phyloP scores from a whole-genome alignment of 2,888 invertebrate genomes.

The Coelinius sp. region DNA sequence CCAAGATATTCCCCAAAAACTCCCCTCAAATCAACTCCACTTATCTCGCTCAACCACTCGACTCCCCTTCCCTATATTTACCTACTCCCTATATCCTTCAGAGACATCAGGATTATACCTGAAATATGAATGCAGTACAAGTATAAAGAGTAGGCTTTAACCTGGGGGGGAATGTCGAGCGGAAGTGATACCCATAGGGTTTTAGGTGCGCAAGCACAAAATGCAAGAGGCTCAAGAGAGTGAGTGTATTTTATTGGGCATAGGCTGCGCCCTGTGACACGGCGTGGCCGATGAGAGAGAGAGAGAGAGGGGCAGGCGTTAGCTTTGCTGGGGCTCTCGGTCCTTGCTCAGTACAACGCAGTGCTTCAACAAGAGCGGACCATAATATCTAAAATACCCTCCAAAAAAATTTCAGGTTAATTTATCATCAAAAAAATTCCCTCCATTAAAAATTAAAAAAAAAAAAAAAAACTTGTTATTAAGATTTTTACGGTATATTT shows the following conservation, averaged over 20 bases:
- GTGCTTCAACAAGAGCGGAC: conserved; percentile 24
- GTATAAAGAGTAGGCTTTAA: neutral
- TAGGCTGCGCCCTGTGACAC: conserved; percentile 39
- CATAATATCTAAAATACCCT: neutral
- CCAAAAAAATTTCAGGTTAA: no score
- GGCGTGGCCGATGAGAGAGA: conserved; percentile 20
- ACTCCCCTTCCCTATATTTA: neutral
- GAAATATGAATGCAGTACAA: neutral
- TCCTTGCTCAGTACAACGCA: conserved; percentile 15
- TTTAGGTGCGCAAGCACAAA: conserved; percentile 33
- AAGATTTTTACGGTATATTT: no score
- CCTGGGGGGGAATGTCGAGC: neutral
- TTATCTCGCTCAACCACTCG: no score
- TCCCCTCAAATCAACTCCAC: no score
- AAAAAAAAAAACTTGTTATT: no score
- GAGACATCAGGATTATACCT: neutral
- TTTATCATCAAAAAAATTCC: no score
- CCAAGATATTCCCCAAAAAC: no score
- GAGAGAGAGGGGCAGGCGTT: neutral
- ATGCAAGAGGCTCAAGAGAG: conserved; percentile 21
- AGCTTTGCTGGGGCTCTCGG: neutral
- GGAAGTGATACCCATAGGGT: conserved; percentile 1
- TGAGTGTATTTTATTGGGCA: neutral
- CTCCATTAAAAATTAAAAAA: neutral
- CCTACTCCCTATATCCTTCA: neutral